Evolutionary conservation across 1,140 invertebrate genomes (phyloP), one percentile per base, ranked within the genome.

Genomic region (Stenopsyche tienmushanensis): DNA sequence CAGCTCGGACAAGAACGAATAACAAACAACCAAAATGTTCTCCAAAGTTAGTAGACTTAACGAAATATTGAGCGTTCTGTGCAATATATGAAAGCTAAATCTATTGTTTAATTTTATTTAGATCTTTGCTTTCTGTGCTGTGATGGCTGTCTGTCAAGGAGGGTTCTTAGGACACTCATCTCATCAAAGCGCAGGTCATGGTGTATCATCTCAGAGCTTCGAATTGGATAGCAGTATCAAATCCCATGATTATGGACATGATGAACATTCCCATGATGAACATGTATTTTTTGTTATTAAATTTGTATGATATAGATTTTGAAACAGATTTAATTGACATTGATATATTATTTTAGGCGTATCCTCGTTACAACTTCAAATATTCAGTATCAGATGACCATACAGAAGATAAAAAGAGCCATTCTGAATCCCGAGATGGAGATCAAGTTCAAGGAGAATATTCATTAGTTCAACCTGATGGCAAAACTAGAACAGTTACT

Each of bases 381-480:
- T n/a, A n/a, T n/a, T n/a, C n/a, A n/a, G n/a, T n/a, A n/a, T n/a
- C n/a, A n/a, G n/a, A n/a, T n/a, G n/a, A n/a, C n/a, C n/a, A n/a
- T n/a, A n/a, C n/a, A n/a, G n/a, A n/a, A n/a, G n/a, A n/a, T n/a
- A n/a, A n/a, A n/a, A n/a, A n/a, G n/a, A n/a, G n/a, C n/a, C n/a
- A n/a, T n/a, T n/a, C n/a, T n/a, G n/a, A n/a, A n/a, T n/a, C n/a
- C n/a, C n/a, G n/a, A n/a, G n/a, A n/a, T n/a, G n/a, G n/a, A n/a
- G n/a, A n/a, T n/a, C n/a, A n/a, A n/a, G n/a, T n/a, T n/a, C n/a
- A n/a, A n/a, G n/a, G n/a, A n/a, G n/a, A n/a, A n/a, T n/a, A n/a
- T n/a, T n/a, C n/a, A n/a, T n/a, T n/a, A n/a, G n/a, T 84, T 1
- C 83, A 84, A 71, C 76, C 84, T 20, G 84, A 85, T 70, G 84